phyloP scores from a whole-genome alignment of 2,797 vertebrate species.

The Morus bassanus region DNA sequence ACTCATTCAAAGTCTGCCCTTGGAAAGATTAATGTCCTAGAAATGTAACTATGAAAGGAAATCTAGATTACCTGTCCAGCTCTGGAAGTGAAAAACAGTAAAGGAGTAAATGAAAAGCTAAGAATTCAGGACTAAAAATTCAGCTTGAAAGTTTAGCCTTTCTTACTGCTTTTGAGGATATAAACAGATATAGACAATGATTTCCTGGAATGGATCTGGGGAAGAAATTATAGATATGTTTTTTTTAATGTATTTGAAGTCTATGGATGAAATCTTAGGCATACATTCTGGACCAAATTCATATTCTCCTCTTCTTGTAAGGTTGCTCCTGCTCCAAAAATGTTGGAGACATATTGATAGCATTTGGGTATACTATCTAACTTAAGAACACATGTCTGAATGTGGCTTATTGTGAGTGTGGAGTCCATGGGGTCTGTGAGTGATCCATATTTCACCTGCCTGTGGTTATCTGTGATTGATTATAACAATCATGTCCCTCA shows the following conservation, averaged over 20 bases:
- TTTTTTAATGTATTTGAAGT: not conserved
- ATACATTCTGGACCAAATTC: not conserved
- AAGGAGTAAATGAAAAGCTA: not conserved
- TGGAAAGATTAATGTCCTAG: not conserved
- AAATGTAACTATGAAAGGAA: not conserved
- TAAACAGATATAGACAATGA: not conserved
- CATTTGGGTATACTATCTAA: not conserved
- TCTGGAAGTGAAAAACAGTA: not conserved
- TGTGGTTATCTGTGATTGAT: not conserved
- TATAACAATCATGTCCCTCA: not conserved
- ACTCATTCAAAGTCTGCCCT: not conserved
- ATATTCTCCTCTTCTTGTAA: not conserved
- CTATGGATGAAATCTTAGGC: not conserved
- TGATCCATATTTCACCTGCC: not conserved
- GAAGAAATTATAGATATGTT: not conserved
- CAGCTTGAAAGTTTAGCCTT: not conserved
- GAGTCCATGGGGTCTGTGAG: not conserved
- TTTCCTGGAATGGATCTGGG: not conserved
- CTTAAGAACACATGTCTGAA: not conserved
- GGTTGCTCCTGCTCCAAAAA: not conserved
- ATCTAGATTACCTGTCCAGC: not conserved
- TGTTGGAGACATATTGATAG: not conserved
- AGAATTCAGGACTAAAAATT: not conserved
- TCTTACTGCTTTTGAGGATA: not conserved
- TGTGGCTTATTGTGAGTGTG: not conserved